Evolutionary conservation across 1,140 invertebrate species (phyloP), one percentile per base, ranked within the genome.

Genomic region (Caerostris extrusa): DNA sequence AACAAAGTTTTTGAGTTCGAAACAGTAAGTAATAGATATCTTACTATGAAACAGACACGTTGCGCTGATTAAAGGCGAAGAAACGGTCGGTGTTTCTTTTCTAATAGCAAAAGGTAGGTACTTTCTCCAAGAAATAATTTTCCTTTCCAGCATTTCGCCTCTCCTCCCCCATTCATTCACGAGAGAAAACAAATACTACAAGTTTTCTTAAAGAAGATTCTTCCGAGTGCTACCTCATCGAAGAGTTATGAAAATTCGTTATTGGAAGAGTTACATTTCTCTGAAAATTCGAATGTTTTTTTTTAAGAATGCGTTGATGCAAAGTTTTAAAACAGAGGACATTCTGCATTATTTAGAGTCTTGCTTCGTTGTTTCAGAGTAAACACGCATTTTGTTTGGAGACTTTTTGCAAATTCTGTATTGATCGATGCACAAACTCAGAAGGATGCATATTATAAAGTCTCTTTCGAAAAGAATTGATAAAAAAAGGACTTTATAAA

Each of bases 1-100:
- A 89, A 89, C 87, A 89, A 89, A 87, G 60, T 60, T 89, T 89
- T 89, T 89, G 61, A 89, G 87, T 69, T 71, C 50, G 87, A 77
- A 69, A 69, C 87, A 89, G 87, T 69, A 89, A 89, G 87, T 89
- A 89, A 89, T 89, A 69, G 87, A 69, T 89, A 89, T 89, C 64
- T 89, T 71, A 55, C 61, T 89, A 55, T 55, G 34, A 67, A 71
- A 53, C 64, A 55, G 87, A 89, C 53, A 89, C 87, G 64, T 89
- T 69, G 64, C n/a, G 50, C 87, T 89, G 87, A 77, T 64, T 89
- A 55, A 71, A 53, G 60, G 50, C 14, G 34, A 71, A 89, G 71
- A 89, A 89, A 69, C n/a, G 60, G 57, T 8, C 57, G 34, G 10
- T 87, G 14, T 87, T 57, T 87, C 60, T 64, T 87, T 61, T 57